A percentile compares a stretch with the other conserved stretches of the same genome.
These are phyloP conservation scores for Seira sanloemensis DNA, from an alignment of 2,888 invertebrate genomes.

Conservation along the genomic window DNA sequence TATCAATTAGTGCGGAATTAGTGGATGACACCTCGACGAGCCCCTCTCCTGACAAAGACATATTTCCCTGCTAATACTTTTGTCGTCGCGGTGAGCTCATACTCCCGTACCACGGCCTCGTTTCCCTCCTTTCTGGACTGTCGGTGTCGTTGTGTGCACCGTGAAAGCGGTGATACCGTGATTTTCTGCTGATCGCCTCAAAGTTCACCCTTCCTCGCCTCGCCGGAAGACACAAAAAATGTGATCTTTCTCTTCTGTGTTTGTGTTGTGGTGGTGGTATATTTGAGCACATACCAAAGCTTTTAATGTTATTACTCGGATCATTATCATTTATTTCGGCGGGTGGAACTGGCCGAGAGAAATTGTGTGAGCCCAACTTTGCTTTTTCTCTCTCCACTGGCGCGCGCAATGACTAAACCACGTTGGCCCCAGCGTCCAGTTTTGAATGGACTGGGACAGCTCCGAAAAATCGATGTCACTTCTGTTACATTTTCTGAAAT, in stretches of 20 bases:
- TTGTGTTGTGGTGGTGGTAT: background rate
- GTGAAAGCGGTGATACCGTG: too few relatives aligned
- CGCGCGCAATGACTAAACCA: too few relatives aligned
- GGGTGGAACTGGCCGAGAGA: background rate
- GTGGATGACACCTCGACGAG: slow-evolving; percentile 65
- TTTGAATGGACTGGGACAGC: too few relatives aligned
- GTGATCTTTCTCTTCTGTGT: background rate
- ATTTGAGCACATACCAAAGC: background rate
- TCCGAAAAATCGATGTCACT: too few relatives aligned
- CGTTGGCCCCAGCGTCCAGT: too few relatives aligned
- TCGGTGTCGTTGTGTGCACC: background rate
- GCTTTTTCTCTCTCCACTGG: background rate
- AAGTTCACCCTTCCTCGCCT: slow-evolving; percentile 13
- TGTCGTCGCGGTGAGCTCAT: background rate
- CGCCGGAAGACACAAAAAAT: too few relatives aligned
- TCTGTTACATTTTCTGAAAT: too few relatives aligned
- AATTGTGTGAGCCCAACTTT: background rate
- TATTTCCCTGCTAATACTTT: slow-evolving; percentile 58
- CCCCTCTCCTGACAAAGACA: slow-evolving; percentile 47
- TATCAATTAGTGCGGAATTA: slow-evolving; percentile 73
- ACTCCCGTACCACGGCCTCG: background rate
- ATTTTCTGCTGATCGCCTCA: background rate
- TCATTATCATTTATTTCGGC: slow-evolving; percentile 12
- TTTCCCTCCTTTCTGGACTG: background rate
- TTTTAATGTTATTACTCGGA: background rate